Percentiles rank a stretch among this genome's conserved stretches.
Evolutionary conservation across 2,797 vertebrate genomes (phyloP).

Genomic region (Rousettus madagascariensis): DNA sequence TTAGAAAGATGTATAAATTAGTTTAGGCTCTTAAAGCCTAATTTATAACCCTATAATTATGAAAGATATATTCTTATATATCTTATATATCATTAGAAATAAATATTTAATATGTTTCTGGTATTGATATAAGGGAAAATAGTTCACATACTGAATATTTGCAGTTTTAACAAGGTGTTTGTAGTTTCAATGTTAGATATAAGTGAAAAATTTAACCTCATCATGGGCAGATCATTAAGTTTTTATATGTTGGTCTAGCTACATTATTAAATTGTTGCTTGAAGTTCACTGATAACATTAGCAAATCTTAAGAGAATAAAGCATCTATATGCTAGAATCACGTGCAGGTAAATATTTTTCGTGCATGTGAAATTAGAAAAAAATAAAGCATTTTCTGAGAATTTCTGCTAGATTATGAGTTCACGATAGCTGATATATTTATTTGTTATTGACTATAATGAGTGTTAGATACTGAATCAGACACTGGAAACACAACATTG

Average conservation of each 20-base stretch:
- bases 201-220: neutral
- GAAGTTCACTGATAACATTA: neutral
- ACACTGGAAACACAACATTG: neutral
- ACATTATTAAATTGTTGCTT: neutral
- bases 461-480: neutral
- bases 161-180: neutral
- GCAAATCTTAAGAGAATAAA: neutral
- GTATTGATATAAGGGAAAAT: neutral
- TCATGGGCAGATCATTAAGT: neutral
- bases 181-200: neutral
- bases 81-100: neutral
- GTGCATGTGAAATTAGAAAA: neutral
- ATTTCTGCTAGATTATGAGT: neutral
- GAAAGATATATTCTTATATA: too few species aligned
- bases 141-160: neutral
- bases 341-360: neutral
- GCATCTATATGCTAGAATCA: neutral
- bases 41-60: neutral
- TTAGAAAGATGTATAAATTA: neutral
- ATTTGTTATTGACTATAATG: neutral
- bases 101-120: constrained; percentile 25
- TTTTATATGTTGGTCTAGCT: neutral
- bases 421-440: neutral
- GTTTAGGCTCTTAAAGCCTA: neutral
- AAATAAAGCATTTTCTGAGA: neutral